These are phyloP conservation scores for Megaleporinus macrocephalus DNA, from an alignment of 2,113 vertebrate genomes.

Conservation along the genomic window DNA sequence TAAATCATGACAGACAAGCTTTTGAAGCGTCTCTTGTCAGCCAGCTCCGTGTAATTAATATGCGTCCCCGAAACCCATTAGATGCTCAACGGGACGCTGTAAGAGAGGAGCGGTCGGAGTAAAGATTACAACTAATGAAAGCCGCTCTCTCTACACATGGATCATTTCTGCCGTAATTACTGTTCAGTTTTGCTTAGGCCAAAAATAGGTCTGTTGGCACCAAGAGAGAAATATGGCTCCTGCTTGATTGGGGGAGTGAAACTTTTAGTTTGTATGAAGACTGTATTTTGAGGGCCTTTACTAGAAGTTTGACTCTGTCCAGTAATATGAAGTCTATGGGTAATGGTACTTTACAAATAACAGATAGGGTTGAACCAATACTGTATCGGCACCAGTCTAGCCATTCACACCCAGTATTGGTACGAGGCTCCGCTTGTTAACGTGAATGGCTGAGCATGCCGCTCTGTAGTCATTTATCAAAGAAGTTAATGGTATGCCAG, in stretches of 20 bases:
- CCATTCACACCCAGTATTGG: no score
- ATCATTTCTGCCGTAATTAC: constrained; percentile 36
- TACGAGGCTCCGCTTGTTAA: no score
- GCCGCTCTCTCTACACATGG: constrained; percentile 5
- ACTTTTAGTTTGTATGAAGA: neutral
- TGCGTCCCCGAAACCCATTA: constrained; percentile 22
- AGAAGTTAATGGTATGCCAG: no score
- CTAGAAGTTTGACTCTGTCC: neutral
- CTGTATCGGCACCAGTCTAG: no score
- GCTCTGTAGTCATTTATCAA: no score
- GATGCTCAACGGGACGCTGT: constrained; percentile 32
- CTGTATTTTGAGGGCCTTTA: neutral
- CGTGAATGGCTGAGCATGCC: no score
- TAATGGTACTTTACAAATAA: neutral
- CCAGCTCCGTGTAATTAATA: constrained; percentile 17
- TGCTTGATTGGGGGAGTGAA: constrained; percentile 5
- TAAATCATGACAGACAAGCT: neutral
- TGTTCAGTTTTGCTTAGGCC: neutral
- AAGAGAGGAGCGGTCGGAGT: constrained; percentile 11
- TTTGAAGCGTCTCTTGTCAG: constrained; percentile 3
- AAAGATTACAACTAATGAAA: constrained; percentile 38
- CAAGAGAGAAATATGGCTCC: neutral
- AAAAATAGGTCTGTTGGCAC: neutral
- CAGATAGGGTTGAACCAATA: neutral
- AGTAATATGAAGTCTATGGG: neutral